Evolutionary conservation across 2,888 invertebrate species (phyloP), one percentile per base, ranked within the genome.

Genomic region (Polyommatus iphigenia): DNA sequence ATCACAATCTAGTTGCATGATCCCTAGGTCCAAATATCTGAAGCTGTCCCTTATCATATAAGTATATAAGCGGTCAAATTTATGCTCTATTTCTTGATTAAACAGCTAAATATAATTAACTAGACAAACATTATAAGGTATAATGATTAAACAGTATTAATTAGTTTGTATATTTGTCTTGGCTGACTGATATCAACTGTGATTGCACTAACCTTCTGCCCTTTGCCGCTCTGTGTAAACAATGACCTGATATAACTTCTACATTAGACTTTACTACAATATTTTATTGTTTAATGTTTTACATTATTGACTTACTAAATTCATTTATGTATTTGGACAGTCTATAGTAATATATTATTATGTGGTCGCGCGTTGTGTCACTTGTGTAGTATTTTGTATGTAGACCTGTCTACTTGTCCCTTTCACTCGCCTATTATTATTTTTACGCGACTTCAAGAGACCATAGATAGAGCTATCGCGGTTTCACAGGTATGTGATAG

Each of bases 141-240:
- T 79, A 79, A 79, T 83, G 80, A 82, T 81, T 84, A 79, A 79
- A 79, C 79, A 73, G 81, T 85, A 83, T 84, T 86, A 87, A 86
- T 82, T 83, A 82, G 84, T 85, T 82, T 83, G 85, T 83, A 85
- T 91, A 91, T 91, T 89, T 91, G 91, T 90, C 87, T 87, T 85
- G 86, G 86, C 85, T 87, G 87, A 83, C 87, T 84, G 81, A 85
- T 93, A 93, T 93, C 93, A 86, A 82, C 84, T 87, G 87, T 87
- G 92, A 94, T 93, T 94, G 93, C 93, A 93, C 80, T 86, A 90
- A 91, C 92, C 93, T 78, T 88, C 82, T 89, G 91, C 84, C 87
- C 91, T 85, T 81, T 84, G 87, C 62, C 59, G 84, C 85, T 82
- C 86, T 87, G 84, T 84, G 85, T 84, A 82, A 67, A 67, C 86